Evolutionary conservation across 2,888 invertebrate species (phyloP).

Genomic region (Nomada ruficornis): DNA sequence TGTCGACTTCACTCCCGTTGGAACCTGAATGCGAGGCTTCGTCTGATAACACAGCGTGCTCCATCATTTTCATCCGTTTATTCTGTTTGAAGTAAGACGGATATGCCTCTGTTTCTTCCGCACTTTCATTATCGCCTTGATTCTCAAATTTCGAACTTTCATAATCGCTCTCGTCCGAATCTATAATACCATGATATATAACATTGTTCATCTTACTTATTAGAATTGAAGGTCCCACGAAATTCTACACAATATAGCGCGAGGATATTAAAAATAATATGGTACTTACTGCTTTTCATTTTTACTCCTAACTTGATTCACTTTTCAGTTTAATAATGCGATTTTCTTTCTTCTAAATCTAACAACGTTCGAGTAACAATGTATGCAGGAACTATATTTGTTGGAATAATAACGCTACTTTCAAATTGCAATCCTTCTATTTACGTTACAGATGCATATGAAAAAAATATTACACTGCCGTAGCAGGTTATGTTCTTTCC

Average conservation of each 20-base stretch:
- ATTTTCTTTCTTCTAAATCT: not conserved
- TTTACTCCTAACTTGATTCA: not conserved
- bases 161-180: conserved; percentile 53
- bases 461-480: not conserved
- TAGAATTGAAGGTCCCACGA: not conserved
- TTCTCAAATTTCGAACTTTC: conserved; percentile 16
- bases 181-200: conserved; percentile 33
- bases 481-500: conserved; percentile 29
- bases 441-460: not conserved
- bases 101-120: conserved; percentile 4
- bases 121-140: not conserved
- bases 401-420: not conserved
- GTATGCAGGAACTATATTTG: not conserved
- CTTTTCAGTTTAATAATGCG: not conserved
- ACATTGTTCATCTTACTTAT: not conserved
- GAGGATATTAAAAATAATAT: not conserved
- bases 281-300: conserved; percentile 40
- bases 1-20: conserved; percentile 29
- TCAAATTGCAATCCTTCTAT: not conserved
- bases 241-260: not conserved
- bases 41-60: not conserved
- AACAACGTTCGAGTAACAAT: not conserved
- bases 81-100: not conserved
- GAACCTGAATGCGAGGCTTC: conserved; percentile 19
- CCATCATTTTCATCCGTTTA: not conserved